Conservation (phyloP, 1,140 invertebrate genomes). For the Drosophila pseudoobscura region DNA sequence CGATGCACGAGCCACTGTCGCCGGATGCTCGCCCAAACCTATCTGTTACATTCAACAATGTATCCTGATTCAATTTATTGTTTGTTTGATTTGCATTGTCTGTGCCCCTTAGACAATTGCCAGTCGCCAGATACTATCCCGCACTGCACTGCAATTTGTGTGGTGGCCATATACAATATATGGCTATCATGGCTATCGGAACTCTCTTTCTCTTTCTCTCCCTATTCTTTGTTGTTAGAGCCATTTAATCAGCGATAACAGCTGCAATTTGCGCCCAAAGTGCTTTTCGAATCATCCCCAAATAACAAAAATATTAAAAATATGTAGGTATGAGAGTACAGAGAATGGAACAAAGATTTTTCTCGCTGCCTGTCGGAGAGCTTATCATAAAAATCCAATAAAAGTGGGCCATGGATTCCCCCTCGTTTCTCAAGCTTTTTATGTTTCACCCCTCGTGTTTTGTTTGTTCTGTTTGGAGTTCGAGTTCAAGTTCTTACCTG, state of each 20-base stretch:
- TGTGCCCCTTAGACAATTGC: conserved; percentile 16
- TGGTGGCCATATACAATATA: background rate
- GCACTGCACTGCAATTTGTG: background rate
- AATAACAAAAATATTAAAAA: conserved; percentile 19
- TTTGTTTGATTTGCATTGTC: conserved; percentile 78
- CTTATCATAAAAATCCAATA: conserved; percentile 78
- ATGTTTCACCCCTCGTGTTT: conserved; percentile 6
- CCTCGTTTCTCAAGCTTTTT: conserved; percentile 5
- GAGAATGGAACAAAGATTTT: conserved; percentile 3
- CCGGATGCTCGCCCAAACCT: conserved; percentile 7
- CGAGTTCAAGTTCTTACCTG: too few relatives aligned
- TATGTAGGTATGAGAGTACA: background rate
- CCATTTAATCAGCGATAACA: conserved; percentile 66
- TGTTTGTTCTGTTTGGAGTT: too few relatives aligned
- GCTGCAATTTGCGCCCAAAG: conserved; percentile 67
- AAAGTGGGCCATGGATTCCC: conserved; percentile 35
- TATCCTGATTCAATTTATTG: conserved; percentile 73
- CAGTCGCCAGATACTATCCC: conserved; percentile 11
- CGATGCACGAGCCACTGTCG: too few relatives aligned
- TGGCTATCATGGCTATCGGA: too few relatives aligned
- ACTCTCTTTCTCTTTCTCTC: too few relatives aligned
- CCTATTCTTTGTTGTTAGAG: background rate
- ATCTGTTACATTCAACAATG: conserved; percentile 65
- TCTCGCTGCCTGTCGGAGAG: conserved; percentile 24
- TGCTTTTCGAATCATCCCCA: conserved; percentile 50